phyloP scores from a whole-genome alignment of 2,888 invertebrate species.

The Drosophila anomelani region DNA sequence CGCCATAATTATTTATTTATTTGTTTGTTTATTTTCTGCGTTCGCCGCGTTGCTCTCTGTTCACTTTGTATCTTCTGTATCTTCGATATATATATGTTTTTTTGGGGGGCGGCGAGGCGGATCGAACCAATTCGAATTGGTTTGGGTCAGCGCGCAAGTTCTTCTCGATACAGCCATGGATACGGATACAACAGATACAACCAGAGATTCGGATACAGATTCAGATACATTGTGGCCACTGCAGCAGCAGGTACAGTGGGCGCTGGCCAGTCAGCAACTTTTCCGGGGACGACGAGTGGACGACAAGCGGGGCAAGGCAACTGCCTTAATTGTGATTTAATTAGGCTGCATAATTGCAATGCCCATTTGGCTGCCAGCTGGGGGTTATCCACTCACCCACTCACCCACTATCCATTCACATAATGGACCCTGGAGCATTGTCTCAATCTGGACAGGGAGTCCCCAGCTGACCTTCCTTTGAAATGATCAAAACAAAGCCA shows the following conservation, averaged over 20 bases:
- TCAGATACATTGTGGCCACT: neutral
- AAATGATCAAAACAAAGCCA: too few species aligned
- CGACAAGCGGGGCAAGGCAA: conserved; percentile 5
- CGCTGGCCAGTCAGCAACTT: conserved; percentile 14
- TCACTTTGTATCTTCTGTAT: conserved; percentile 2
- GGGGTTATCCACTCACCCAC: conserved; percentile 5
- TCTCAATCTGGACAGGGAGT: neutral
- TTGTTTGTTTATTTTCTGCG: conserved; percentile 20
- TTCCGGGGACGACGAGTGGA: neutral
- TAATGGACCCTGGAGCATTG: neutral
- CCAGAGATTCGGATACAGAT: neutral
- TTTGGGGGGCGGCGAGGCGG: conserved; percentile 36
- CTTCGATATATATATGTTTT: conserved; percentile 8
- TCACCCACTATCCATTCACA: conserved; percentile 3
- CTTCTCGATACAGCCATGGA: conserved; percentile 7
- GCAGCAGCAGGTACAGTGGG: conserved; percentile 11
- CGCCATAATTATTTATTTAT: conserved; percentile 39
- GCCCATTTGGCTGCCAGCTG: conserved; percentile 15
- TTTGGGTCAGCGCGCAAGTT: conserved; percentile 39
- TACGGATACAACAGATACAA: conserved; percentile 1
- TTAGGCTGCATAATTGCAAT: conserved; percentile 69
- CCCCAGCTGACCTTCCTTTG: conserved; percentile 3
- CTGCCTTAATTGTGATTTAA: conserved; percentile 59
- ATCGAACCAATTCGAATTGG: conserved; percentile 55
- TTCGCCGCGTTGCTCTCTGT: conserved; percentile 9